These are phyloP conservation scores for Polyommatus iphigenia DNA, from an alignment of 2,888 invertebrate genomes.

Conservation along the genomic window DNA sequence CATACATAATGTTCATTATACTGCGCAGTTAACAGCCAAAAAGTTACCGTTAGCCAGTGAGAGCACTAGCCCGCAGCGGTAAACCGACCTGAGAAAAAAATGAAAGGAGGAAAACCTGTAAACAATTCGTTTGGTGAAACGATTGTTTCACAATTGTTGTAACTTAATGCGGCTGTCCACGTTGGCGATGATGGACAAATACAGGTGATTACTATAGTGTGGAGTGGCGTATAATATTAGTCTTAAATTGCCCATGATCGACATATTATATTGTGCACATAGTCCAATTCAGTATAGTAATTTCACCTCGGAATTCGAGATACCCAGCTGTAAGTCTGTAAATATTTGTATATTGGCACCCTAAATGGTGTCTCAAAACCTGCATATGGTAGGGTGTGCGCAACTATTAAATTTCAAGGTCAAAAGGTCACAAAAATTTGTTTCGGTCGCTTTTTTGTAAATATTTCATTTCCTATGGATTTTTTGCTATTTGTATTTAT, in stretches of 20 bases:
- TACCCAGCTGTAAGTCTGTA: no score
- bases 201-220: neutral
- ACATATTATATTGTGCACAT: no score
- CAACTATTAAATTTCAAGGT: no score
- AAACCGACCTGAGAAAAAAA: conserved; percentile 27
- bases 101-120: conserved; percentile 27
- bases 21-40: conserved; percentile 11
- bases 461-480: no score
- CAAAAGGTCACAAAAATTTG: no score
- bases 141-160: neutral
- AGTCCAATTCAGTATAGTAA: no score
- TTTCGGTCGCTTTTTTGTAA: no score
- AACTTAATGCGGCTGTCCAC: neutral
- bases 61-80: conserved; percentile 30
- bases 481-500: no score
- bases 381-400: no score
- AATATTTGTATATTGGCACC: no score
- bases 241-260: neutral
- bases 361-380: no score
- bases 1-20: conserved; percentile 4
- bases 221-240: neutral
- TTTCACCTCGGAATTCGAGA: no score
- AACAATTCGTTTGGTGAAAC: conserved; percentile 7
- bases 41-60: conserved; percentile 32
- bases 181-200: neutral